These are phyloP conservation scores for Microtus ochrogaster DNA, from an alignment of 2,113 vertebrate genomes.

Conservation along the genomic window DNA sequence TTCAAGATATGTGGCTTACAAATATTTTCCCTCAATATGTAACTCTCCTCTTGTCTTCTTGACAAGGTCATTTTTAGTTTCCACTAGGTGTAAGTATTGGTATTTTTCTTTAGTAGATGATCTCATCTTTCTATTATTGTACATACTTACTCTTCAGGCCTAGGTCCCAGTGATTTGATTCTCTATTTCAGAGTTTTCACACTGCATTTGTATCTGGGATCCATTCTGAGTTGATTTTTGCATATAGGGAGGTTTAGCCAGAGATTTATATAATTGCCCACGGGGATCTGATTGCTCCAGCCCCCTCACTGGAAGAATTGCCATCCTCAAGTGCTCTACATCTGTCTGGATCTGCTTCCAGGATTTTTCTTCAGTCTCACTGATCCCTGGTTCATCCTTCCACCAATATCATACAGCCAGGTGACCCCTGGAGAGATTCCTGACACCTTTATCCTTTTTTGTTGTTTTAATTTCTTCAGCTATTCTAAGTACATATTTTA, in stretches of 20 bases:
- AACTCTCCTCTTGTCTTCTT: background rate
- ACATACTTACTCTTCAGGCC: background rate
- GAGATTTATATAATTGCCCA: background rate
- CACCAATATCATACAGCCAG: no score
- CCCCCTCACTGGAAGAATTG: background rate
- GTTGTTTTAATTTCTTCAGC: background rate
- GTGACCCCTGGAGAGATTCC: background rate
- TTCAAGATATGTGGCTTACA: background rate
- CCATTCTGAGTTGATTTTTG: background rate
- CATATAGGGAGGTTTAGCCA: background rate
- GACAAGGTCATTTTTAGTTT: background rate
- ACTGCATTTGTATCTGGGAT: background rate
- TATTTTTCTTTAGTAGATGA: background rate
- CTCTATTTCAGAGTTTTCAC: background rate
- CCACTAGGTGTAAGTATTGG: background rate
- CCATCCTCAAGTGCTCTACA: background rate
- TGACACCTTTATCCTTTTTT: background rate
- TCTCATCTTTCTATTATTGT: background rate
- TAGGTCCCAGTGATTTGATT: background rate
- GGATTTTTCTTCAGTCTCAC: background rate
- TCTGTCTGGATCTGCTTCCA: background rate
- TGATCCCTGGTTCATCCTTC: background rate
- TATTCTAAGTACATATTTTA: background rate
- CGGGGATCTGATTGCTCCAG: background rate
- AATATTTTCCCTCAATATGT: no score